Conservation (phyloP, 2,113 vertebrate genomes). For the Phrynosoma platyrhinos region DNA sequence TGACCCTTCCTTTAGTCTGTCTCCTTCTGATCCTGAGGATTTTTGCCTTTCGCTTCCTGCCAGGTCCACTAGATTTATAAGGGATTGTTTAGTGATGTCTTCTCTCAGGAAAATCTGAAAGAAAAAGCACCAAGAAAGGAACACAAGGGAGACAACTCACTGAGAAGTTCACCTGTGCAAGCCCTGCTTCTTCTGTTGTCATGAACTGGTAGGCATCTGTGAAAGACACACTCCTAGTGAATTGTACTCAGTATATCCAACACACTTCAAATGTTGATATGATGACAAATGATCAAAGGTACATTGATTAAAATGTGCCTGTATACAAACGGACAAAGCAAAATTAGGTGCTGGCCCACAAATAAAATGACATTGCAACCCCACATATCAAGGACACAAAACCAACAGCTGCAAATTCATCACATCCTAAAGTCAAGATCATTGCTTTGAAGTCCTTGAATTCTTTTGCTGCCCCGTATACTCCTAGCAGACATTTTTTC, state of each 20-base stretch:
- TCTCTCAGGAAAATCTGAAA: constrained; percentile 85
- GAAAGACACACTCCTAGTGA: neutral
- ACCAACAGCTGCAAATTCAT: too few relatives aligned
- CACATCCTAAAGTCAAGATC: too few relatives aligned
- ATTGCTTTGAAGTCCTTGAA: too few relatives aligned
- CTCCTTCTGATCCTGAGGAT: constrained; percentile 85
- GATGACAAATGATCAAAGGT: neutral
- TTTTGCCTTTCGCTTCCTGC: constrained; percentile 90
- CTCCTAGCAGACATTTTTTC: too few relatives aligned
- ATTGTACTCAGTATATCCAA: neutral
- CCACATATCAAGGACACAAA: neutral
- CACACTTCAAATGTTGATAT: neutral
- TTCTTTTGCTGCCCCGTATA: too few relatives aligned
- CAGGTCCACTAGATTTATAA: constrained; percentile 88
- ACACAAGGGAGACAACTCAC: neutral
- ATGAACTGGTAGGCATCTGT: neutral
- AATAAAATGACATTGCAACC: neutral
- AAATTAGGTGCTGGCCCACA: neutral
- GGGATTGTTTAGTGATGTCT: constrained; percentile 87
- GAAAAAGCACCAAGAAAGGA: neutral
- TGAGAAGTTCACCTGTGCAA: neutral
- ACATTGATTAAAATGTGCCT: neutral
- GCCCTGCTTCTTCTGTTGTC: neutral
- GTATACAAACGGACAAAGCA: neutral
- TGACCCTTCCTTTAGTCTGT: constrained; percentile 87